These are phyloP conservation scores for Hippocampus guttulatus DNA, from an alignment of 2,113 vertebrate genomes.

Conservation along the genomic window DNA sequence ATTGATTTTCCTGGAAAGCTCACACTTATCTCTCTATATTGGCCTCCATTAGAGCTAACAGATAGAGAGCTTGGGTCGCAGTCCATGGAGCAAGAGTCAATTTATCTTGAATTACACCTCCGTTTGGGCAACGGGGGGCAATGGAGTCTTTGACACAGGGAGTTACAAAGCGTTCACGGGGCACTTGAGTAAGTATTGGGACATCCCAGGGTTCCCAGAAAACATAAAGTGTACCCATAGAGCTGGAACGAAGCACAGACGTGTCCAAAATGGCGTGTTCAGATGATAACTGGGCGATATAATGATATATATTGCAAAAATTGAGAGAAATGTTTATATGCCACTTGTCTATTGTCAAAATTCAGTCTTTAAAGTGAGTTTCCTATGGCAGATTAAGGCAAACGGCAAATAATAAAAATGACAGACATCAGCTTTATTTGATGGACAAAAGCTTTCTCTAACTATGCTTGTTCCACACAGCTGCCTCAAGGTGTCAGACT, in stretches of 20 bases:
- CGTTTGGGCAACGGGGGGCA: constrained; percentile 55
- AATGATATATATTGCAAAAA: too few relatives aligned
- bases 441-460: too few relatives aligned
- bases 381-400: too few relatives aligned
- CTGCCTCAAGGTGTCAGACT: too few relatives aligned
- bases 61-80: constrained; percentile 46
- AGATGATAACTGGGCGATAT: too few relatives aligned
- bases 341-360: too few relatives aligned
- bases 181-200: not conserved
- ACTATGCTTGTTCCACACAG: too few relatives aligned
- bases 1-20: constrained; percentile 73
- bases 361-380: too few relatives aligned
- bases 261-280: not conserved
- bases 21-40: constrained; percentile 74
- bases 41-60: constrained; percentile 67
- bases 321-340: too few relatives aligned
- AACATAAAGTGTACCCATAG: not conserved
- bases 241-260: not conserved
- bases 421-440: too few relatives aligned
- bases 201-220: not conserved
- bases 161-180: constrained; percentile 44
- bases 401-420: too few relatives aligned
- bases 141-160: constrained; percentile 52
- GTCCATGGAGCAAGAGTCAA: constrained; percentile 64
- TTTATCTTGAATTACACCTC: constrained; percentile 65